phyloP scores from a whole-genome alignment of 2,797 vertebrate species.

The Pelodytes ibericus region DNA sequence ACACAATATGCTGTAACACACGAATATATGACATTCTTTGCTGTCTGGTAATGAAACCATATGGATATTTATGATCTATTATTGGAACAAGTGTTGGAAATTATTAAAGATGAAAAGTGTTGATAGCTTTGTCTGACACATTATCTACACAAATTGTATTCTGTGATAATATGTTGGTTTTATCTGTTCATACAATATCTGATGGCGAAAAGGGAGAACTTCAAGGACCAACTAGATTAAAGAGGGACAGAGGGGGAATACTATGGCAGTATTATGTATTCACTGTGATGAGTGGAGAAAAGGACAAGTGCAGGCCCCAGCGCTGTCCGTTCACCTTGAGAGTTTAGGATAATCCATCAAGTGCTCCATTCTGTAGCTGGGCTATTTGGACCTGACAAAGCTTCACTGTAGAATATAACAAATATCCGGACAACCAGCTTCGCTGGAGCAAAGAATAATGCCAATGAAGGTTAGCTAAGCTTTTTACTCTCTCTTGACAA shows the following conservation, averaged over 20 bases:
- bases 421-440: conserved; percentile 39
- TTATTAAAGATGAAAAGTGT: neutral
- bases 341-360: conserved; percentile 50
- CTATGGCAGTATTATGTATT: conserved; percentile 16
- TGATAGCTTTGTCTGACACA: neutral
- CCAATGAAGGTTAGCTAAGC: conserved; percentile 43
- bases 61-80: neutral
- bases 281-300: conserved; percentile 6
- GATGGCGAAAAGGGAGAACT: neutral
- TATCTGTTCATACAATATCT: neutral
- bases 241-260: conserved; percentile 15
- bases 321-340: conserved; percentile 47
- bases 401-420: conserved; percentile 50
- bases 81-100: neutral
- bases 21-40: too few species aligned
- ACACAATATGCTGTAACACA: too few species aligned
- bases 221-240: neutral
- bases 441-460: conserved; percentile 39
- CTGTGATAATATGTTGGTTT: neutral
- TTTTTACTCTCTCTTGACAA: conserved; percentile 31
- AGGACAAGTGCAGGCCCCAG: conserved; percentile 23
- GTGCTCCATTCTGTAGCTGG: conserved; percentile 39
- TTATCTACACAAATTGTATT: neutral
- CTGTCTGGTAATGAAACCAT: neutral
- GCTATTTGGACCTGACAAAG: conserved; percentile 53